Percentiles rank a stretch among this genome's conserved stretches.
Evolutionary conservation across 2,113 vertebrate species (phyloP).

Genomic region (Vulpes ferrilata): DNA sequence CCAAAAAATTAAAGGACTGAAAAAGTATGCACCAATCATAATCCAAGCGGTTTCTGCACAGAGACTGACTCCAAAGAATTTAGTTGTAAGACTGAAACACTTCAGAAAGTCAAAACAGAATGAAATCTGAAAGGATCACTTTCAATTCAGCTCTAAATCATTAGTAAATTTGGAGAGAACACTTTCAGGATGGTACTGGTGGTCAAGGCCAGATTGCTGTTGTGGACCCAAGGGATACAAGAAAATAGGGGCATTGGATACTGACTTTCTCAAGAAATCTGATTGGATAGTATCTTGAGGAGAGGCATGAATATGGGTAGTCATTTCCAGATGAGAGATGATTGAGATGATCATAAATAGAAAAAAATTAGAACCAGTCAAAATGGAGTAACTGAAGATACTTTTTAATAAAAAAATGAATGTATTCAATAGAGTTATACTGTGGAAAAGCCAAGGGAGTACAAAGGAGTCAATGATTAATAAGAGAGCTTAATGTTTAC

Average conservation of each 20-base stretch:
- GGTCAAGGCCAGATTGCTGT: background rate
- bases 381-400: background rate
- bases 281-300: background rate
- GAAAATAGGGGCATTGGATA: background rate
- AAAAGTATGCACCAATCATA: background rate
- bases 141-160: background rate
- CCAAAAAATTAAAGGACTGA: background rate
- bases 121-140: background rate
- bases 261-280: background rate
- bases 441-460: background rate
- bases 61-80: background rate
- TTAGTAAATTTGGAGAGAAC: background rate
- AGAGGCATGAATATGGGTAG: background rate
- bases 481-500: background rate
- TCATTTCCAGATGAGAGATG: background rate
- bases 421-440: background rate
- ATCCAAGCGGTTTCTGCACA: background rate
- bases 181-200: background rate
- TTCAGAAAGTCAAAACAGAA: background rate
- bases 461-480: background rate
- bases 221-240: background rate
- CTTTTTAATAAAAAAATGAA: background rate
- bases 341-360: background rate
- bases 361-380: background rate
- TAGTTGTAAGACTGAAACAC: background rate